phyloP scores from a whole-genome alignment of 1,140 invertebrate species.

The Phenacoccus solenopsis region DNA sequence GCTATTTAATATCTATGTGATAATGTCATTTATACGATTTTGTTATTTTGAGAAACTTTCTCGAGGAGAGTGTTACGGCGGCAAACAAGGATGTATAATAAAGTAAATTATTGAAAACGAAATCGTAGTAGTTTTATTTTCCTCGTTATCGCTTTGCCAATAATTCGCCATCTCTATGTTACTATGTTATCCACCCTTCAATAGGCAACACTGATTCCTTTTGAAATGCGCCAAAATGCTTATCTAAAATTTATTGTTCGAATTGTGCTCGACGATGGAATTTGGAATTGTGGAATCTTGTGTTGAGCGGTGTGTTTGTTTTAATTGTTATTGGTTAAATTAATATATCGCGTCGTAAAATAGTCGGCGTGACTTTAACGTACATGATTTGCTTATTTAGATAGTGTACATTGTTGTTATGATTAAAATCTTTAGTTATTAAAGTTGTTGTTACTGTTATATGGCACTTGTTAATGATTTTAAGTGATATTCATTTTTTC shows the following conservation, averaged over 20 bases:
- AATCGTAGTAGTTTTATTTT: neutral
- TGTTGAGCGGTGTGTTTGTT: no score
- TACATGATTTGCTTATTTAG: constrained; percentile 3
- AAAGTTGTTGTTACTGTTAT: constrained; percentile 9
- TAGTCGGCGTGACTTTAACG: neutral
- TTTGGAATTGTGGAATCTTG: no score
- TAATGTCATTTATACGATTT: neutral
- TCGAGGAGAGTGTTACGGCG: neutral
- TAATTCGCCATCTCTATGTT: neutral
- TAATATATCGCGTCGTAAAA: neutral
- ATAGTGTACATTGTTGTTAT: neutral
- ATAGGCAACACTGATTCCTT: no score
- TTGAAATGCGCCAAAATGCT: no score
- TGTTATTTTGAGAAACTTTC: neutral
- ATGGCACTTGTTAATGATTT: constrained; percentile 15
- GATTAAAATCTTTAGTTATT: neutral
- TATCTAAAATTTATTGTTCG: no score
- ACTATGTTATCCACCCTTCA: no score
- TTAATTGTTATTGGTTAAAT: neutral
- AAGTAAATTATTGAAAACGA: neutral
- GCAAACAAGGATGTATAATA: neutral
- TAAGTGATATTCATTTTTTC: neutral
- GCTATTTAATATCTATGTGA: neutral
- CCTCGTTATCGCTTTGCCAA: neutral
- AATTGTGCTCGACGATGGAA: no score